Evolutionary conservation across 2,888 invertebrate genomes (phyloP).

Genomic region (Tetanocera ferruginea): DNA sequence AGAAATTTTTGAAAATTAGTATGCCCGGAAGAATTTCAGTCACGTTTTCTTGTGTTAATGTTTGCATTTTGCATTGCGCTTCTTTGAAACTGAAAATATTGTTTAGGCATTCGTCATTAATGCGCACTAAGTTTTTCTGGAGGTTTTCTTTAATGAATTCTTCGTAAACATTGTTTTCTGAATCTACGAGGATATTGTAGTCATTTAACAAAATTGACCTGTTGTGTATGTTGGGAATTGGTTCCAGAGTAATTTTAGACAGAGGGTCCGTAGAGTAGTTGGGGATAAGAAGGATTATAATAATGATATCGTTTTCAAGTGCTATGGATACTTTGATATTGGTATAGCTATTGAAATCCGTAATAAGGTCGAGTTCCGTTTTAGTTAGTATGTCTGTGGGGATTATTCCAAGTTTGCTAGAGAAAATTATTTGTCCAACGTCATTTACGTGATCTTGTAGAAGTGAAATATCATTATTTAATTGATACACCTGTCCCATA

Average conservation of each 20-base stretch:
- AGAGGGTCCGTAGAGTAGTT: conserved; percentile 28
- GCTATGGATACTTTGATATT: conserved; percentile 41
- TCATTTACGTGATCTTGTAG: conserved; percentile 43
- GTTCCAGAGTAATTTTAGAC: conserved; percentile 40
- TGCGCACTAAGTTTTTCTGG: conserved; percentile 35
- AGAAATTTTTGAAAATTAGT: conserved; percentile 39
- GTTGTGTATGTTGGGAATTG: conserved; percentile 37
- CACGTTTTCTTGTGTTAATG: conserved; percentile 14
- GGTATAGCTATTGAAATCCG: conserved; percentile 43
- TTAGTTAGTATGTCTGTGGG: conserved; percentile 43
- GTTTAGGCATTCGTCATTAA: conserved; percentile 26
- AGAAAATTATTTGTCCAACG: conserved; percentile 46
- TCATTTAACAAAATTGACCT: conserved; percentile 33
- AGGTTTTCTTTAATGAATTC: conserved; percentile 32
- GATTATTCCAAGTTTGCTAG: conserved; percentile 46
- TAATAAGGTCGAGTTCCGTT: conserved; percentile 41
- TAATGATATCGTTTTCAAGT: conserved; percentile 37
- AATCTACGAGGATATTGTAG: conserved; percentile 37
- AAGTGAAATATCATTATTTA: conserved; percentile 44
- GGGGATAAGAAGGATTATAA: conserved; percentile 36
- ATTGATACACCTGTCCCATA: conserved; percentile 45
- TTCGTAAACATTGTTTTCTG: conserved; percentile 34
- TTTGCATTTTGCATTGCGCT: conserved; percentile 37
- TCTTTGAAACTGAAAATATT: conserved; percentile 38
- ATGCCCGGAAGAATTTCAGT: conserved; percentile 41